Evolutionary conservation across 2,888 invertebrate species (phyloP).

Genomic region (Amorpha juglandis): DNA sequence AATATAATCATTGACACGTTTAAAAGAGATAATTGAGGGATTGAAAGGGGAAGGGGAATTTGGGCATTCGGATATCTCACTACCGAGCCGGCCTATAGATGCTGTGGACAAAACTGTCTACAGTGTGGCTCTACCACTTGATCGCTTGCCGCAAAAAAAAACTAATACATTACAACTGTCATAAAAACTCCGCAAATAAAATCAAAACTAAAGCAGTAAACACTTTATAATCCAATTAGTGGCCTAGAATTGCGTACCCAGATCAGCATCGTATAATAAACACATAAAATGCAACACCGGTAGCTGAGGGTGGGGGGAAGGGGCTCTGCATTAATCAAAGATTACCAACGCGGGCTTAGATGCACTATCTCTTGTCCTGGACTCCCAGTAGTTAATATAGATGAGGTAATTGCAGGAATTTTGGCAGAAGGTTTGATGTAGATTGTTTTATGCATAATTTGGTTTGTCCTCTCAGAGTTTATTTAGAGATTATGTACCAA

Average conservation of each 20-base stretch:
- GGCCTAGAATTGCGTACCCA: slow-evolving; percentile 35
- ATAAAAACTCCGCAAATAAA: background rate
- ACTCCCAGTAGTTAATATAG: slow-evolving; percentile 64
- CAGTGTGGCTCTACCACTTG: no score
- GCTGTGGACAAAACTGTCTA: no score
- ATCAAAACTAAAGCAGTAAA: slow-evolving; percentile 11
- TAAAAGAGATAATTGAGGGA: no score
- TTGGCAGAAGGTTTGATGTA: background rate
- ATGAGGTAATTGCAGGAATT: slow-evolving; percentile 36
- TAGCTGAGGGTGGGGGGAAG: slow-evolving; percentile 48
- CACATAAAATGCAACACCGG: slow-evolving; percentile 58
- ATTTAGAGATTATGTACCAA: no score
- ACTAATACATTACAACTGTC: no score
- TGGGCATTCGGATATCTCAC: no score
- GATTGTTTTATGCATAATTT: slow-evolving; percentile 32
- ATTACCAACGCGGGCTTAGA: slow-evolving; percentile 62
- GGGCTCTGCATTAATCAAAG: slow-evolving; percentile 70
- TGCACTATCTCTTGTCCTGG: slow-evolving; percentile 65
- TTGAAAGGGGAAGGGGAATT: no score
- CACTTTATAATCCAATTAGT: slow-evolving; percentile 49
- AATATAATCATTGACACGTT: no score
- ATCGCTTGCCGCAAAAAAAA: no score
- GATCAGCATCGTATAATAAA: slow-evolving; percentile 53
- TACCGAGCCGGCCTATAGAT: no score
- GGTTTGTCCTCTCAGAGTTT: slow-evolving; percentile 21